Conservation (phyloP, 2,113 vertebrate genomes). For the Erpornis zantholeuca region DNA sequence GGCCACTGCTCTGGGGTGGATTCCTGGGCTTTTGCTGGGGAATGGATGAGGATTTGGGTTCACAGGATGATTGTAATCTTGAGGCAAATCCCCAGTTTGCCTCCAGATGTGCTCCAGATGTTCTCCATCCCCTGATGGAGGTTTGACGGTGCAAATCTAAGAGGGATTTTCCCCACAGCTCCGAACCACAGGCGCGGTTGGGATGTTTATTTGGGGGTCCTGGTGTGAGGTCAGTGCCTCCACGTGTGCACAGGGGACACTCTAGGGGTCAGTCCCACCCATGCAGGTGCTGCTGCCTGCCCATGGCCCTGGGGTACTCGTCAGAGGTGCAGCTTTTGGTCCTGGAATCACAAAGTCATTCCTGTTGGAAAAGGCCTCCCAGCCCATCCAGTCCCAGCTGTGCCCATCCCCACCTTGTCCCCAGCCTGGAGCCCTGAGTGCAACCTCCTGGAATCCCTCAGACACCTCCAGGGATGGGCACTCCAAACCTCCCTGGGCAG, state of each 20-base stretch:
- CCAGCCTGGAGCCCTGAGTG: not conserved
- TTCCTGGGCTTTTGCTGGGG: not conserved
- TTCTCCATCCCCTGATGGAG: not conserved
- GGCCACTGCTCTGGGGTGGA: not conserved
- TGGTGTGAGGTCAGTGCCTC: not conserved
- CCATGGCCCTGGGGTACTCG: too few species aligned
- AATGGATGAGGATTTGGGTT: not conserved
- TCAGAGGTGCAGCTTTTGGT: not conserved
- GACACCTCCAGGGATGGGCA: not conserved
- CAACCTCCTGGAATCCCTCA: too few species aligned
- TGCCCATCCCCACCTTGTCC: not conserved
- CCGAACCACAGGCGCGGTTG: accelerated
- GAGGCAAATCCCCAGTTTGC: not conserved
- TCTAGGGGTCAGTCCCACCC: not conserved
- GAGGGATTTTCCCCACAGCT: not conserved
- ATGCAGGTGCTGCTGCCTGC: not conserved
- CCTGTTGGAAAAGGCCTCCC: accelerated
- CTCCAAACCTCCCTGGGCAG: not conserved
- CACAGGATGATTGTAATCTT: not conserved
- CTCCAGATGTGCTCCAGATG: slow-evolving; percentile 28
- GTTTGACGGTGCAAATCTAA: not conserved
- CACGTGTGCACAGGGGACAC: not conserved
- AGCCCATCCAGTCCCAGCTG: accelerated
- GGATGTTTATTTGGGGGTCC: not conserved
- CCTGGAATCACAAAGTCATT: not conserved